A percentile compares a stretch with the other conserved stretches of the same genome.
Conservation (phyloP, 2,113 vertebrate species). For the Mastomys coucha region DNA sequence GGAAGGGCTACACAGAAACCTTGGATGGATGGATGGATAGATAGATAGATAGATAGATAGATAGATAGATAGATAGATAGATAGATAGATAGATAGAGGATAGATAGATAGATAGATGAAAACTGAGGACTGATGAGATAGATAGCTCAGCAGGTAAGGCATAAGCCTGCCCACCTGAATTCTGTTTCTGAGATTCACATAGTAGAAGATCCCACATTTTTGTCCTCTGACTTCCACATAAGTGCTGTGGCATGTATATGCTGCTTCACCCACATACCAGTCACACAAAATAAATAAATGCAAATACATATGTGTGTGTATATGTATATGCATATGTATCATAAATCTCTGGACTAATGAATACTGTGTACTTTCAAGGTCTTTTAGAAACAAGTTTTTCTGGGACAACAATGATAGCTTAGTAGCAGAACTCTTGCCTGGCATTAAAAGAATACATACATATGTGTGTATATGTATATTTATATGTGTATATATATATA, state of each 20-base stretch:
- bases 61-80: too few species aligned
- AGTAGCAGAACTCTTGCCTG: not conserved
- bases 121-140: not conserved
- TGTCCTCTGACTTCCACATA: not conserved
- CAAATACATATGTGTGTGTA: too few species aligned
- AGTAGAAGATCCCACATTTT: not conserved
- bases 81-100: too few species aligned
- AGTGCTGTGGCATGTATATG: not conserved
- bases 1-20: not conserved
- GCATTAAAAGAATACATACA: too few species aligned
- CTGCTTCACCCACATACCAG: not conserved
- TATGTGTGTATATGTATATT: too few species aligned
- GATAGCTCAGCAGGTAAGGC: not conserved
- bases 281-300: not conserved
- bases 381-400: slow-evolving; percentile 22
- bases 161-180: not conserved
- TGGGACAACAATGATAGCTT: not conserved
- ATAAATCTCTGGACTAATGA: not conserved
- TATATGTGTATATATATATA: fast-evolving
- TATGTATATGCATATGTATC: too few species aligned
- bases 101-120: too few species aligned
- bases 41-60: too few species aligned
- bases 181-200: not conserved
- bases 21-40: too few species aligned
- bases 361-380: not conserved